Evolutionary conservation across 2,113 vertebrate species (phyloP).

Genomic region (Penelope pileata): DNA sequence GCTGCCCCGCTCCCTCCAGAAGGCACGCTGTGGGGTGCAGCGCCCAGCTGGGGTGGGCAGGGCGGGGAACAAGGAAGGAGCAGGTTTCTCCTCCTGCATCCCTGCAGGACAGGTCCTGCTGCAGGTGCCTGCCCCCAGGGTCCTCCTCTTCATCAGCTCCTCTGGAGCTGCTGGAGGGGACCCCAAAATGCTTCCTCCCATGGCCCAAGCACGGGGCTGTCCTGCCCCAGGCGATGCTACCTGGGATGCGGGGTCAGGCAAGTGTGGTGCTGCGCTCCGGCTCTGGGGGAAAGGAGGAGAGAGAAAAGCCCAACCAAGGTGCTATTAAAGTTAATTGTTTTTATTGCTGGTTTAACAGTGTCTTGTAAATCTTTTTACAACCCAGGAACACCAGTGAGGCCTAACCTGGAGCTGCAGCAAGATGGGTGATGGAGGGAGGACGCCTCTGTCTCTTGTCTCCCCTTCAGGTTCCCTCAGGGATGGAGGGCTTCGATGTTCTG

Average conservation of each 20-base stretch:
- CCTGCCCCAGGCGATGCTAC: background rate
- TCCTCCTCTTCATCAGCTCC: background rate
- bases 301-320: slow-evolving; percentile 44
- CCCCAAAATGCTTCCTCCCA: background rate
- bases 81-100: background rate
- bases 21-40: background rate
- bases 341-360: slow-evolving; percentile 78
- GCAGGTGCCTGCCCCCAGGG: background rate
- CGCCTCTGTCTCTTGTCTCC: background rate
- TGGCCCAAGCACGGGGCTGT: background rate
- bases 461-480: accelerated
- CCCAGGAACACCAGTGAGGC: slow-evolving; percentile 54
- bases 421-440: background rate
- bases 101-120: background rate
- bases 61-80: background rate
- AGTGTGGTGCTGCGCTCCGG: background rate
- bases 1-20: background rate
- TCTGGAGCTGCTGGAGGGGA: background rate
- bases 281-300: background rate
- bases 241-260: background rate
- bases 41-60: background rate
- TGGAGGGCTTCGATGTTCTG: background rate
- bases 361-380: slow-evolving; percentile 81
- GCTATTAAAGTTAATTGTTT: slow-evolving; percentile 82
- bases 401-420: background rate